Percentiles rank a stretch among this genome's conserved stretches.
These are phyloP conservation scores for Microcaecilia unicolor DNA, from an alignment of 2,797 vertebrate species.

Conservation along the genomic window DNA sequence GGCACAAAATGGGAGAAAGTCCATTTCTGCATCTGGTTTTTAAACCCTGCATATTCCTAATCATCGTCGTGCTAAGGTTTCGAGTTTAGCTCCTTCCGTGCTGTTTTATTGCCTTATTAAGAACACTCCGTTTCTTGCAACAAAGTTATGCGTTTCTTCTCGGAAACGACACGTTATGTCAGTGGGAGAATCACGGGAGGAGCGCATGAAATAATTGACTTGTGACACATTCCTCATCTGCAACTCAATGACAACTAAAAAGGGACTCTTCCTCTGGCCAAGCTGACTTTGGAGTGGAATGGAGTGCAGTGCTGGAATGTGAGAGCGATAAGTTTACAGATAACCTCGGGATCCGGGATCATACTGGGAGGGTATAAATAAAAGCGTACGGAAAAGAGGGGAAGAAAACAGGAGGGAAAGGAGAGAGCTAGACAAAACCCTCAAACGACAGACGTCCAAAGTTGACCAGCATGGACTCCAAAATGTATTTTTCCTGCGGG, in stretches of 20 bases:
- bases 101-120: slow-evolving; percentile 1
- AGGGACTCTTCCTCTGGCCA: slow-evolving; percentile 60
- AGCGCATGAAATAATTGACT: slow-evolving; percentile 49
- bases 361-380: slow-evolving; percentile 44
- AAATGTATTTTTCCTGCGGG: slow-evolving; percentile 41
- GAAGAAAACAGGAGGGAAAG: neutral
- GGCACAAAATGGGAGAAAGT: too few species aligned
- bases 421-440: slow-evolving; percentile 6
- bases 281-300: slow-evolving; percentile 48
- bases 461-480: slow-evolving; percentile 41
- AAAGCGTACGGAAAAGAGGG: slow-evolving; percentile 18
- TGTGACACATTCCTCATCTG: slow-evolving; percentile 49
- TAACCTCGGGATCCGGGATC: slow-evolving; percentile 40
- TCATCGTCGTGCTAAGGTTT: too few species aligned
- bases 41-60: too few species aligned
- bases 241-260: slow-evolving; percentile 61
- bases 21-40: too few species aligned
- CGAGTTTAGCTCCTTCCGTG: too few species aligned
- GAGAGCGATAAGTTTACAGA: slow-evolving; percentile 54
- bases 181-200: slow-evolving; percentile 30
- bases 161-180: slow-evolving; percentile 38
- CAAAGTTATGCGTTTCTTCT: slow-evolving; percentile 38
- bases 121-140: slow-evolving; percentile 25
- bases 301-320: slow-evolving; percentile 81
- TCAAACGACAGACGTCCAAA: neutral